Percentiles rank a stretch among this genome's conserved stretches.
Evolutionary conservation across 2,797 vertebrate species (phyloP).

Genomic region (Ambastaia sidthimunki): DNA sequence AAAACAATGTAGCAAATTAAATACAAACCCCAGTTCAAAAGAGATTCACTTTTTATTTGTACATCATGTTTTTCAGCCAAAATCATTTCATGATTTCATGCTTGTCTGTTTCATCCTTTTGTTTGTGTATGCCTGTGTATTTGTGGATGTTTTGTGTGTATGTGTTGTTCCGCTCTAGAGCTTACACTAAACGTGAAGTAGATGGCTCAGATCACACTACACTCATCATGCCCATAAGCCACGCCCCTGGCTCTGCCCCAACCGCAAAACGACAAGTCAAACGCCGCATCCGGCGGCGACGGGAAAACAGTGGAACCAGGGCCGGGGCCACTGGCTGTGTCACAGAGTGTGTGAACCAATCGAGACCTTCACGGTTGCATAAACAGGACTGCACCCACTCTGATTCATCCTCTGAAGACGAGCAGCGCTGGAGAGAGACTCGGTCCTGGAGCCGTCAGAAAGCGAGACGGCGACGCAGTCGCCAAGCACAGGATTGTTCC

Average conservation of each 20-base stretch:
- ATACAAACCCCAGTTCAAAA: not conserved
- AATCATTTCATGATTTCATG: constrained; percentile 62
- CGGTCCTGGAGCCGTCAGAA: constrained; percentile 86
- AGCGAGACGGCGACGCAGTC: constrained; percentile 75
- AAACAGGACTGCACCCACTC: constrained; percentile 60
- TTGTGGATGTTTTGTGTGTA: constrained; percentile 6
- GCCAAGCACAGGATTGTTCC: constrained; percentile 56
- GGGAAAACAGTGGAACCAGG: constrained; percentile 66
- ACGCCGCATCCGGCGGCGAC: constrained; percentile 82
- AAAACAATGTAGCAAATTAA: not conserved
- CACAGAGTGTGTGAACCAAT: constrained; percentile 52
- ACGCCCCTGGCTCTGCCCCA: constrained; percentile 57
- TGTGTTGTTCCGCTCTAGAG: constrained; percentile 73
- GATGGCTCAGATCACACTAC: constrained; percentile 77
- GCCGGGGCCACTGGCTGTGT: constrained; percentile 58
- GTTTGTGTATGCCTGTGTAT: constrained; percentile 30
- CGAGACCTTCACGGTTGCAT: constrained; percentile 55
- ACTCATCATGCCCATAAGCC: constrained; percentile 65
- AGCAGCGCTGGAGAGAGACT: constrained; percentile 78
- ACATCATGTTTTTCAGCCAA: constrained; percentile 43
- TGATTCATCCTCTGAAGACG: constrained; percentile 82
- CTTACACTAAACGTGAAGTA: constrained; percentile 82
- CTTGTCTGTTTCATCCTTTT: constrained; percentile 66
- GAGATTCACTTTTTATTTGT: constrained; percentile 48
- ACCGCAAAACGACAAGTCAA: constrained; percentile 84